Conservation (phyloP, 1,140 invertebrate genomes). For the Phymorhynchus buccinoides region DNA sequence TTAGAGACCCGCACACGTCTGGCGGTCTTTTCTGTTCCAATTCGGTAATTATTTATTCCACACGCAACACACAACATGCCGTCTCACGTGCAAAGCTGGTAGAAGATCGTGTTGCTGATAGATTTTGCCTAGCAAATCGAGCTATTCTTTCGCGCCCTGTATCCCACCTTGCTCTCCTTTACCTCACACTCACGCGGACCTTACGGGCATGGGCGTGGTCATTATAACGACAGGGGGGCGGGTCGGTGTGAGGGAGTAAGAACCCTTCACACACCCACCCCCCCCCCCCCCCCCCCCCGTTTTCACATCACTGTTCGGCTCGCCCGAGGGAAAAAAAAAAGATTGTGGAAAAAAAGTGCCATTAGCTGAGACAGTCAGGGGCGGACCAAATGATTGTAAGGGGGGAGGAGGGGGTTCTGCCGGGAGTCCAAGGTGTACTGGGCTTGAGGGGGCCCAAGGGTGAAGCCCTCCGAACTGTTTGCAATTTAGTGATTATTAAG, state of each 20-base stretch:
- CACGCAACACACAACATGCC: neutral
- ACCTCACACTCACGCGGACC: neutral
- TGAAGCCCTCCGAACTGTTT: no score
- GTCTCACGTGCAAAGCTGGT: no score
- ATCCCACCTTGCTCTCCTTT: neutral
- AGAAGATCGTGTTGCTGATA: no score
- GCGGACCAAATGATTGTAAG: neutral
- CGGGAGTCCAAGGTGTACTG: no score
- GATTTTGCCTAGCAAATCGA: neutral
- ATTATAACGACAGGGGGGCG: neutral
- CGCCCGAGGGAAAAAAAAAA: neutral
- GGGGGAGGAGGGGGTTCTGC: no score
- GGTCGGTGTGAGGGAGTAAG: neutral
- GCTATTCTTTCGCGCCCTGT: neutral
- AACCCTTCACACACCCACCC: neutral
- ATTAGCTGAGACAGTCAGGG: neutral
- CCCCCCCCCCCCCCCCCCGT: neutral
- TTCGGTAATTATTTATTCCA: constrained; percentile 1
- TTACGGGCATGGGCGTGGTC: constrained; percentile 23
- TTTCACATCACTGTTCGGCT: neutral
- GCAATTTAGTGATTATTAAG: no score
- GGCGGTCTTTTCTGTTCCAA: neutral
- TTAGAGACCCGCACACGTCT: neutral
- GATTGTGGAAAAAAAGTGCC: neutral
- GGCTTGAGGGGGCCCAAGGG: no score